These are phyloP conservation scores for Prosopocoilus inquinatus DNA, from an alignment of 2,888 invertebrate species.

Conservation along the genomic window DNA sequence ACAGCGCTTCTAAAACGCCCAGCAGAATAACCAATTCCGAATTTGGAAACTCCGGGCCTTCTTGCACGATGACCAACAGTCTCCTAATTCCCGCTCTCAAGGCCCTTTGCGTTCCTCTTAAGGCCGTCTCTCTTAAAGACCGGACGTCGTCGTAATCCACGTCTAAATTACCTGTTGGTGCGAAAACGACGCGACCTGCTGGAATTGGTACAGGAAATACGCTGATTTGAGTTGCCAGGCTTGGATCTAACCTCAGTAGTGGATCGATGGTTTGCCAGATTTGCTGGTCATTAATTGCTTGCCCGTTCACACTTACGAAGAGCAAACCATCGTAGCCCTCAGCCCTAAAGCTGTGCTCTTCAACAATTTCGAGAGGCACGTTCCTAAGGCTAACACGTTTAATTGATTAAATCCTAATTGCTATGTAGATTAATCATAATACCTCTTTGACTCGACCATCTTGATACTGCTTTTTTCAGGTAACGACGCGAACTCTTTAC, in stretches of 20 bases:
- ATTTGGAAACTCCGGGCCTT: conserved; percentile 66
- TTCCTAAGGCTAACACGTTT: conserved; percentile 5
- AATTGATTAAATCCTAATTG: too few relatives aligned
- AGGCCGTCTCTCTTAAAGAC: conserved; percentile 71
- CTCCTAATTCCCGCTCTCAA: conserved; percentile 78
- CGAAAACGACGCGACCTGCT: conserved; percentile 65
- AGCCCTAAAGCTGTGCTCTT: conserved; percentile 19
- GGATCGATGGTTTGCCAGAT: conserved; percentile 47
- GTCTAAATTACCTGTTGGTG: conserved; percentile 75
- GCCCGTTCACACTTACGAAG: conserved; percentile 57
- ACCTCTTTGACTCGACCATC: too few relatives aligned
- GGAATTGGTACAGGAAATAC: conserved; percentile 64
- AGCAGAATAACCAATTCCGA: conserved; percentile 77
- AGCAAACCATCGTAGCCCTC: conserved; percentile 61
- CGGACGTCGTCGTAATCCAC: conserved; percentile 81
- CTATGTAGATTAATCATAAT: too few relatives aligned
- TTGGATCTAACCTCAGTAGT: conserved; percentile 54
- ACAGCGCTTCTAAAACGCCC: conserved; percentile 84
- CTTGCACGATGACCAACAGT: conserved; percentile 74
- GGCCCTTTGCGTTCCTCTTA: conserved; percentile 74
- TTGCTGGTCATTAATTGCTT: conserved; percentile 50
- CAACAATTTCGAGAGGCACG: conserved; percentile 21
- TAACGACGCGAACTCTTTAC: too few relatives aligned
- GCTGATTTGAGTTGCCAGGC: conserved; percentile 56
- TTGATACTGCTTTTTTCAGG: too few relatives aligned